phyloP scores from a whole-genome alignment of 2,113 vertebrate genomes.

The Leptocoma aspasia region DNA sequence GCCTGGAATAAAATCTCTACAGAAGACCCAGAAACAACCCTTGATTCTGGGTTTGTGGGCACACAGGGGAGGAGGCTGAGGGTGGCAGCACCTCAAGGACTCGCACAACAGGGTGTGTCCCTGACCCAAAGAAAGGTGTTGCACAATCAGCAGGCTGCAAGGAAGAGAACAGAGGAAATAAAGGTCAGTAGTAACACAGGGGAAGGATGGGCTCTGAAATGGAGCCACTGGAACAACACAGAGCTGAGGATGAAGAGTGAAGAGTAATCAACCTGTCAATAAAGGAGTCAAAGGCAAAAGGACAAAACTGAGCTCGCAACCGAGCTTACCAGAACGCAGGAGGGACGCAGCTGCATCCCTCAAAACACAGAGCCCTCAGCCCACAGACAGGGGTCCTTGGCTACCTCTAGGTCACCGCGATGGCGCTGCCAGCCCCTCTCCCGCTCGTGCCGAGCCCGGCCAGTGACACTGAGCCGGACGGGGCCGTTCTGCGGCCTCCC shows the following conservation, averaged over 20 bases:
- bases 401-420: background rate
- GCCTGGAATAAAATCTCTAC: background rate
- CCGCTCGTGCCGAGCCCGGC: background rate
- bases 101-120: background rate
- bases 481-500: background rate
- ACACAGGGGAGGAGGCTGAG: background rate
- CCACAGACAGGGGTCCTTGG: background rate
- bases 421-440: background rate
- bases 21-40: background rate
- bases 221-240: background rate
- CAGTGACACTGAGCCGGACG: fast-evolving
- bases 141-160: background rate
- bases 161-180: background rate
- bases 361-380: background rate
- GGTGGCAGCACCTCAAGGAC: background rate
- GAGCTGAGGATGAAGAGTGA: background rate
- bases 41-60: background rate
- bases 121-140: background rate
- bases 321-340: fast-evolving
- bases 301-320: background rate
- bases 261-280: too few species aligned
- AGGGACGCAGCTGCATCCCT: background rate
- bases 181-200: background rate
- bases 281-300: background rate
- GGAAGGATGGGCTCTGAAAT: background rate